A percentile compares a stretch with the other conserved stretches of the same genome.
phyloP scores from a whole-genome alignment of 2,113 vertebrate genomes.

The Cyphomyrus plagiostoma region DNA sequence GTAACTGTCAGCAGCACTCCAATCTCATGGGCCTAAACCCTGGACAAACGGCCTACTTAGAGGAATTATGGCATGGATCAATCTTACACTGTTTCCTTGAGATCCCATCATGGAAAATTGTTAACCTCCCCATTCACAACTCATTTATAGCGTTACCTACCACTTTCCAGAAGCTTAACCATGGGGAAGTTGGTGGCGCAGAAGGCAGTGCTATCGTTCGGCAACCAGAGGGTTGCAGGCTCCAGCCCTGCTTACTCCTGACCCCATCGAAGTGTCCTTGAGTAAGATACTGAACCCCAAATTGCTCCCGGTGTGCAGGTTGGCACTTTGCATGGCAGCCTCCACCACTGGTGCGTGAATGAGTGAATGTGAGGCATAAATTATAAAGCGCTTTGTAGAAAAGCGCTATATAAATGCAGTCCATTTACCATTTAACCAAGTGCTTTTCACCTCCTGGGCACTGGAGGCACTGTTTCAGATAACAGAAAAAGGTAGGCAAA shows the following conservation, averaged over 20 bases:
- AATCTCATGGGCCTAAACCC: neutral
- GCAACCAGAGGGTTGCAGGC: too few species aligned
- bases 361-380: too few species aligned
- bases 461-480: neutral
- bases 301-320: too few species aligned
- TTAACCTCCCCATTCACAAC: neutral
- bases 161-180: neutral
- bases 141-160: neutral
- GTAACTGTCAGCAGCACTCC: neutral
- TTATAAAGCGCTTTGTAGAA: too few species aligned
- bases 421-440: neutral
- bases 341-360: too few species aligned
- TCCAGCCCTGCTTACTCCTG: too few species aligned
- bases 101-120: neutral
- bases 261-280: too few species aligned
- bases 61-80: slow-evolving; percentile 8
- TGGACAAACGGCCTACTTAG: slow-evolving; percentile 14
- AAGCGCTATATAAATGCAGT: too few species aligned
- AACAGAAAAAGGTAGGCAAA: neutral
- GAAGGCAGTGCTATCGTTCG: too few species aligned
- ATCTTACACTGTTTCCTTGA: neutral
- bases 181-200: too few species aligned
- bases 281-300: too few species aligned
- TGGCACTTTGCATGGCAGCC: too few species aligned
- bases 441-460: neutral